These are phyloP conservation scores for Dasypolia templi DNA, from an alignment of 2,888 invertebrate species.

Conservation along the genomic window DNA sequence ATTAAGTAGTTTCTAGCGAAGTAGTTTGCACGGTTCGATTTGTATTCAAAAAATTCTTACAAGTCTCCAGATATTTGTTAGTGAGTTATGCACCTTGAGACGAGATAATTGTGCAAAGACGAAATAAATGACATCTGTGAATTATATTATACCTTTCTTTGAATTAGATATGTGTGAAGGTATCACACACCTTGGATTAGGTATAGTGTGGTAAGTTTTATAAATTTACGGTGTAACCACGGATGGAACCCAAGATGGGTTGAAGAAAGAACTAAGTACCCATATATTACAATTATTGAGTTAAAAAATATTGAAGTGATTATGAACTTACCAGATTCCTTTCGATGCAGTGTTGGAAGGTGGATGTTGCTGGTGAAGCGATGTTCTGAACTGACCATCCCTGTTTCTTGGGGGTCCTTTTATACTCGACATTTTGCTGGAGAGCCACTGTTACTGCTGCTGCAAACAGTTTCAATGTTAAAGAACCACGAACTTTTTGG, in stretches of 20 bases:
- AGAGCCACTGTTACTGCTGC: conserved; percentile 42
- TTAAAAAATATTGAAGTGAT: not conserved
- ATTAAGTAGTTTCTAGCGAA: not conserved
- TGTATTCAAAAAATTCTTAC: not conserved
- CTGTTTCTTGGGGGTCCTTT: conserved; percentile 73
- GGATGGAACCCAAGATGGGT: not conserved
- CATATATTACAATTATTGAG: not conserved
- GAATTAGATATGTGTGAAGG: not conserved
- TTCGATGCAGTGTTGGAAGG: conserved; percentile 61
- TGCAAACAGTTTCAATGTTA: conserved; percentile 36
- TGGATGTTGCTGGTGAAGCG: conserved; percentile 67
- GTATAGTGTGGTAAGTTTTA: not conserved
- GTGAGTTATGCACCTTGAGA: not conserved
- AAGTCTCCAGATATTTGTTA: not conserved
- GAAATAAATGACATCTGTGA: no score
- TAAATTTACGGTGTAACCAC: not conserved
- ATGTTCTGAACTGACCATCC: conserved; percentile 81
- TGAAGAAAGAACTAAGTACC: not conserved
- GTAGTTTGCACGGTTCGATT: not conserved
- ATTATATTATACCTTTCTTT: not conserved
- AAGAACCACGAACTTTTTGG: conserved; percentile 40
- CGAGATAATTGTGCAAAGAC: not conserved
- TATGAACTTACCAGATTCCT: conserved; percentile 61
- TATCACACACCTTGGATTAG: not conserved
- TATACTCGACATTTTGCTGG: conserved; percentile 74